These are phyloP conservation scores for Gorilla gorilla DNA, from an alignment of 2,113 vertebrate genomes.

Conservation along the genomic window DNA sequence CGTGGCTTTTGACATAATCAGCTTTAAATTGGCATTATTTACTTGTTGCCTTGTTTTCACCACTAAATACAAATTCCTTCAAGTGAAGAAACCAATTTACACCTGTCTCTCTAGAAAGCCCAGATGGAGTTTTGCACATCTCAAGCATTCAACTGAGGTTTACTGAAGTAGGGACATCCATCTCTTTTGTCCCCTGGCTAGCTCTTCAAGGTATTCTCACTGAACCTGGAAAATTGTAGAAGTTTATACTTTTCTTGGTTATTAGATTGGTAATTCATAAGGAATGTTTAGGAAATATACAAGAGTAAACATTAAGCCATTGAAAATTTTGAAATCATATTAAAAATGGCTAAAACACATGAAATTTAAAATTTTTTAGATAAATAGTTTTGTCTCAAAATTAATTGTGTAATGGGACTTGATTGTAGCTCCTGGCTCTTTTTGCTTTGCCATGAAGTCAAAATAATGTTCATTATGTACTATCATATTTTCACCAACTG, in stretches of 20 bases:
- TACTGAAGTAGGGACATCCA: neutral
- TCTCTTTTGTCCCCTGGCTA: neutral
- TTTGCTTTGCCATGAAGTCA: neutral
- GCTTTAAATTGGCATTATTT: neutral
- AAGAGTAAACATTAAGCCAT: neutral
- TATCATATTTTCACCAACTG: neutral
- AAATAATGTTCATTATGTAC: neutral
- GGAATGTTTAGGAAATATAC: neutral
- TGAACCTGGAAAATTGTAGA: neutral
- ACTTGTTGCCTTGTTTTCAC: neutral
- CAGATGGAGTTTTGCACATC: neutral
- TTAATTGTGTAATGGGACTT: neutral
- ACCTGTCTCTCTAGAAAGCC: neutral
- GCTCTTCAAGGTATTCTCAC: neutral
- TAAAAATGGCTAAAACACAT: neutral
- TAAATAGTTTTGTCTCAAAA: neutral
- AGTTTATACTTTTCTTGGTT: neutral
- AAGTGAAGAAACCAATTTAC: neutral
- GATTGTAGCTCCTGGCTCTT: neutral
- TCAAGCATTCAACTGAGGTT: neutral
- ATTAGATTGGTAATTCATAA: neutral
- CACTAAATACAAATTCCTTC: neutral
- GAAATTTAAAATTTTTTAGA: neutral
- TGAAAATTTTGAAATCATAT: neutral
- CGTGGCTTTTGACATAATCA: neutral